Base-by-base conservation (phyloP, 2,113 vertebrate species). In the Blennius ocellaris region DNA sequence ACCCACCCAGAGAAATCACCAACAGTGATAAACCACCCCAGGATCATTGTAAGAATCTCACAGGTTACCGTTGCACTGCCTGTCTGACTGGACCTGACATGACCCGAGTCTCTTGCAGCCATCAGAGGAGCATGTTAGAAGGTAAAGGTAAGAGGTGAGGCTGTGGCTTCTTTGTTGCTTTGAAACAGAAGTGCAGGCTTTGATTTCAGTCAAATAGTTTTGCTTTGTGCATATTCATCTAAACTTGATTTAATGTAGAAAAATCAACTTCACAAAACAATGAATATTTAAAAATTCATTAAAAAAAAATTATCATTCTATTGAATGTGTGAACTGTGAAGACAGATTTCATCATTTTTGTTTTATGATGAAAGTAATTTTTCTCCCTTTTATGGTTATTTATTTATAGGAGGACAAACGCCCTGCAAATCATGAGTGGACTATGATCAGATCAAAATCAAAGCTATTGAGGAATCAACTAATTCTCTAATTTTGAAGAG, bases 11-110 rank as follows among this genome's bases (percentile, higher is more conserved):
- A 94, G 96, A 60, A 60, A 97, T 97, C 94, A 96, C 94, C 4
- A 97, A 97, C 86, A 95, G 91, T 0, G 95, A 96, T 97, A 95
- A 96, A 96, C 81, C 95, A 98, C 64, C 94, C 94, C n/a, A 97
- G 96, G 96, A 97, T 97, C 86, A 97, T 96, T 91, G 96, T 96
- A 77, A 92, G 94, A 12, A 14, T 6, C 37, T n/a, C 8, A 10
- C 21, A 2, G 21, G 21, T 30, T 30, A 30, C 21, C 21, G 21
- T 30, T 30, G 21, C 21, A 30, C 21, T 30, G 21, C 21, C 21
- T 30, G 21, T 2, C 4, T 30, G 21, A 2, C 21, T 4, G 4
- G 21, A 2, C 21, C 2, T 30, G 21, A 30, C 7, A 49, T 58
- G 15, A 45, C 30, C 44, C 55, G 9, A 30, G 1, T n/a, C 30